Evolutionary conservation across 2,888 invertebrate species (phyloP), one percentile per base, ranked within the genome.

Genomic region (Nasonia oneida): DNA sequence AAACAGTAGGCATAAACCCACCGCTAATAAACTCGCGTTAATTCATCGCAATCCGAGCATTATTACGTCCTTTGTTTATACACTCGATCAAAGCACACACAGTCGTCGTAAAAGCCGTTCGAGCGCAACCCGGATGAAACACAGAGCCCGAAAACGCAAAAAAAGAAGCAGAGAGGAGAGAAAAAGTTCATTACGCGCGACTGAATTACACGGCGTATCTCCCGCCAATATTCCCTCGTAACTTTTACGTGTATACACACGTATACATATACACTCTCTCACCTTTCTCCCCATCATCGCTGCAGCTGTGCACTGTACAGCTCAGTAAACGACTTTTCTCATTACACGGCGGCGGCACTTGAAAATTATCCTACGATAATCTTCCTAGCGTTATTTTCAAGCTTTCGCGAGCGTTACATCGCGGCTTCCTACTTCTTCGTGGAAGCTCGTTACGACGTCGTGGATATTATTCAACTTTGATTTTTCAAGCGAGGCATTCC

Each of bases 311-410:
- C 14, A 33, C 37, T 37, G 6, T 50, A 61, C 29, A 18, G n/a
- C 42, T 4, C 15, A 37, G 15, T 37, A 37, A 73, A 39, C 81
- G 81, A 73, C 81, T 81, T 81, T 81, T 81, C 81, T 81, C 81
- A 81, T 81, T 81, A 73, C 71, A 73, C 81, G 81, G 73, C 47
- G 42, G 12, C 39, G 50, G 14, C 81, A 37, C 71, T 23, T 57
- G 81, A 73, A 81, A 53, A 81, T 81, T 81, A 81, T 81, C 71
- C 61, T 73, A 57, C 18, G 67, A 70, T 53, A 71, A 81, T 71
- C 80, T 73, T 73, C 71, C 73, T 57, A 47, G 50, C 33, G 8
- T 33, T n/a, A n/a, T 76, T 77, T 39, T 77, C 39, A n/a, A 6
- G 61, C 76, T 47, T 77, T 29, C 12, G 71, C 78, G 78, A 18